Evolutionary conservation across 2,888 invertebrate species (phyloP).

Genomic region (Ischnus inquisitorius): DNA sequence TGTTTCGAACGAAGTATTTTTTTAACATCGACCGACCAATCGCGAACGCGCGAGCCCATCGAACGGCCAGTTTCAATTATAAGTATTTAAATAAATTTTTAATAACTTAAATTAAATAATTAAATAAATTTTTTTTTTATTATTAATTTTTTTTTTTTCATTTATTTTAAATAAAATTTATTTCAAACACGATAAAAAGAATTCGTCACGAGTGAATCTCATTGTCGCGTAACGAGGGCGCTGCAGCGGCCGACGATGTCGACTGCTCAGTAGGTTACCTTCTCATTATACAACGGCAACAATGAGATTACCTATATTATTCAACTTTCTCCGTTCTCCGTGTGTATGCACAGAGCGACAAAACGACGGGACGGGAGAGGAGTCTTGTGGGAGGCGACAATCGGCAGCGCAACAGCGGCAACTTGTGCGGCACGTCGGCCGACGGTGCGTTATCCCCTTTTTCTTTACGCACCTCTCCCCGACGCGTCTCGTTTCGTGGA

Average conservation of each 20-base stretch:
- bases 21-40: too few species aligned
- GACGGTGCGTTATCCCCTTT: background rate
- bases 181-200: too few species aligned
- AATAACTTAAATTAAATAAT: too few species aligned
- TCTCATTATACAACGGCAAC: constrained; percentile 79
- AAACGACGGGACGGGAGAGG: constrained; percentile 31
- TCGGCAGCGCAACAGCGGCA: background rate
- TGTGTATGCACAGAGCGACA: constrained; percentile 50
- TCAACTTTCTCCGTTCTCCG: constrained; percentile 77
- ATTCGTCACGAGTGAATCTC: background rate
- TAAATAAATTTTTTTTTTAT: too few species aligned
- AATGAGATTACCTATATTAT: constrained; percentile 80
- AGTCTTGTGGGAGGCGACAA: background rate
- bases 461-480: constrained; percentile 32
- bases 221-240: background rate
- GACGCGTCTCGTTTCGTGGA: constrained; percentile 17
- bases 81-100: too few species aligned
- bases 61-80: too few species aligned
- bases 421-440: constrained; percentile 24
- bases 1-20: too few species aligned
- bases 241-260: constrained; percentile 14
- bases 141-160: too few species aligned
- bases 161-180: background rate
- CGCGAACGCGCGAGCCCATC: too few species aligned
- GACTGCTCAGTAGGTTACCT: constrained; percentile 72